These are phyloP conservation scores for Hirundichthys speculiger DNA, from an alignment of 2,113 vertebrate species.

Conservation along the genomic window DNA sequence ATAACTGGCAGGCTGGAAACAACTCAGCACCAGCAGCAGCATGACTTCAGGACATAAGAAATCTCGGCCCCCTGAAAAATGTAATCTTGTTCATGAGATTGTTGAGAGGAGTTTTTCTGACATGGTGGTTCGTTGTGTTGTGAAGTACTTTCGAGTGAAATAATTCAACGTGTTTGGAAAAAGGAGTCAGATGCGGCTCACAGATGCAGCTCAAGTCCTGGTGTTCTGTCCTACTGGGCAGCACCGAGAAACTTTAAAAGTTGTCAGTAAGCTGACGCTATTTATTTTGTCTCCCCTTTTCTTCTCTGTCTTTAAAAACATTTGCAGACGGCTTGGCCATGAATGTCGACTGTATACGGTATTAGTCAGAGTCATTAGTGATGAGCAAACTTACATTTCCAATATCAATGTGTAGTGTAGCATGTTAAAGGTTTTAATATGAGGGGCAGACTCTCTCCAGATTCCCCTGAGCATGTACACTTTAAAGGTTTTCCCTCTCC, in stretches of 20 bases:
- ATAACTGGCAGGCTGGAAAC: constrained; percentile 78
- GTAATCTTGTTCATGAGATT: constrained; percentile 67
- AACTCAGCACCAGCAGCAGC: constrained; percentile 66
- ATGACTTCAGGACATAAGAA: constrained; percentile 70
- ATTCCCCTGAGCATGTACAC: constrained; percentile 70
- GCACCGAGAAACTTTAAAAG: constrained; percentile 48
- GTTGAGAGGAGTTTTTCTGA: constrained; percentile 30
- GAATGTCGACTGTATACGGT: constrained; percentile 46
- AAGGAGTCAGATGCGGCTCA: constrained; percentile 18
- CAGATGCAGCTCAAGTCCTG: constrained; percentile 32
- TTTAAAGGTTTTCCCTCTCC: constrained; percentile 76
- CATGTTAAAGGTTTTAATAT: constrained; percentile 67
- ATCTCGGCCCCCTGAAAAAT: constrained; percentile 64
- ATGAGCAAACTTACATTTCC: constrained; percentile 62
- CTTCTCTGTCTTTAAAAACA: constrained; percentile 29
- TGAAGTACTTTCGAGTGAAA: constrained; percentile 40
- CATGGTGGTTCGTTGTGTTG: constrained; percentile 22
- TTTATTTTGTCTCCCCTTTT: constrained; percentile 25
- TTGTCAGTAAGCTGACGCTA: constrained; percentile 21
- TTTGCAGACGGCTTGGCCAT: constrained; percentile 50
- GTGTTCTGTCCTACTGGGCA: constrained; percentile 35
- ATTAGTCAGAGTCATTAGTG: constrained; percentile 67
- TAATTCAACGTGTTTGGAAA: constrained; percentile 26
- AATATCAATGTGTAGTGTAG: constrained; percentile 56
- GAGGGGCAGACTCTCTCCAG: constrained; percentile 55